phyloP scores from a whole-genome alignment of 2,113 vertebrate species.

The Megaceryle torquata region DNA sequence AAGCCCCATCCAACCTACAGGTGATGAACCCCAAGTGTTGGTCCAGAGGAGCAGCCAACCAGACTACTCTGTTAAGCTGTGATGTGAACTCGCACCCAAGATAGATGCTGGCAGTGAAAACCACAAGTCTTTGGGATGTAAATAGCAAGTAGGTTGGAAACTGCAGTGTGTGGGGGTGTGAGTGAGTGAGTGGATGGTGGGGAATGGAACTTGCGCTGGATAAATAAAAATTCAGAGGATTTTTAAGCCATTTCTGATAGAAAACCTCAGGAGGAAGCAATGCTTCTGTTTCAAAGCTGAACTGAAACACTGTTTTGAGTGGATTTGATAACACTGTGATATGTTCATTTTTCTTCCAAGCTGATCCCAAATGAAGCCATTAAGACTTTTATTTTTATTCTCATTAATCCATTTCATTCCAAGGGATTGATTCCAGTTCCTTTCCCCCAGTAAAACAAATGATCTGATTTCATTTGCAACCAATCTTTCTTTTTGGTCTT shows the following conservation, averaged over 20 bases:
- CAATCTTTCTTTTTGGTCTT: neutral
- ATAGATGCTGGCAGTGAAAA: neutral
- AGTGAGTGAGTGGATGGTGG: neutral
- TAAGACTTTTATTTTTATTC: neutral
- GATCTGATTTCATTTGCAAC: neutral
- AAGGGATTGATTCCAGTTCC: neutral
- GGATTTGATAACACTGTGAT: neutral
- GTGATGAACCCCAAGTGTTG: neutral
- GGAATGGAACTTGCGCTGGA: rapidly evolving
- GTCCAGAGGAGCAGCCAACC: neutral
- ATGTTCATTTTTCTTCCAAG: neutral
- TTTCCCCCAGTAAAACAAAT: neutral
- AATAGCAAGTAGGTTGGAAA: neutral
- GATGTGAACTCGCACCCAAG: neutral
- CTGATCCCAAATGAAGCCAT: neutral
- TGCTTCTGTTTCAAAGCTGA: neutral
- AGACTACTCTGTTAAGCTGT: neutral
- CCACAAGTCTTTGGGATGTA: neutral
- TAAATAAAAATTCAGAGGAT: neutral
- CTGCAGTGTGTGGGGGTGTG: neutral
- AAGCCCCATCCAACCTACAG: neutral
- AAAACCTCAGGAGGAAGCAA: neutral
- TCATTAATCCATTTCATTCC: neutral
- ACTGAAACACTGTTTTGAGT: neutral
- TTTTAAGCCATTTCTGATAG: neutral